phyloP scores from a whole-genome alignment of 1,140 invertebrate genomes.

The Drosophila elegans region DNA sequence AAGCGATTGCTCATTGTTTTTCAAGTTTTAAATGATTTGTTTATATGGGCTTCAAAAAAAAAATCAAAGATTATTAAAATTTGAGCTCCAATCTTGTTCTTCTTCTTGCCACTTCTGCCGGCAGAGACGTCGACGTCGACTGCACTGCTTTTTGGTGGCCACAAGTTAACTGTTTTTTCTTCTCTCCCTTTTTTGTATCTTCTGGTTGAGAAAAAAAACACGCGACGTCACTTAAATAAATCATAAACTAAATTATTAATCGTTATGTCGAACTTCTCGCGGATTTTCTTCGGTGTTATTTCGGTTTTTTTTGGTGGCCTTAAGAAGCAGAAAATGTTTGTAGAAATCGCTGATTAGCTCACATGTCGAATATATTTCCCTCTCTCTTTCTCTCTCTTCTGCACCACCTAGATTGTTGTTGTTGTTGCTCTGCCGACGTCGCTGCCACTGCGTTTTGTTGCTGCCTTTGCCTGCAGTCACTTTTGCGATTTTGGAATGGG shows the following conservation, averaged over 20 bases:
- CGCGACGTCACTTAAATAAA: constrained; percentile 16
- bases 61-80: constrained; percentile 1
- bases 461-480: constrained; percentile 4
- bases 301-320: constrained; percentile 10
- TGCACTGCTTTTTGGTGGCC: constrained; percentile 42
- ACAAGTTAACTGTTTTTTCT: constrained; percentile 47
- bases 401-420: constrained; percentile 4
- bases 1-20: constrained; percentile 1
- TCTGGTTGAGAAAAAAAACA: constrained; percentile 3
- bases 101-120: constrained; percentile 13
- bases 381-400: constrained; percentile 7
- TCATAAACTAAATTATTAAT: constrained; percentile 11
- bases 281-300: constrained; percentile 3
- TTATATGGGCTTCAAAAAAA: background rate
- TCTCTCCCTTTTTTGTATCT: background rate
- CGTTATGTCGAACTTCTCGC: constrained; percentile 15
- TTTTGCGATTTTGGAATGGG: constrained; percentile 6
- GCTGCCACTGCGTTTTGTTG: constrained; percentile 9
- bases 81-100: constrained; percentile 14
- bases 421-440: constrained; percentile 2
- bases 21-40: constrained; percentile 17
- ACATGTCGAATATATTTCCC: constrained; percentile 17
- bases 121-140: constrained; percentile 27
- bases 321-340: constrained; percentile 45
- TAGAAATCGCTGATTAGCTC: constrained; percentile 53